These are phyloP conservation scores for Patiria pectinifera DNA, from an alignment of 53 echinoderm and acorn worm genomes.

Conservation along the genomic window DNA sequence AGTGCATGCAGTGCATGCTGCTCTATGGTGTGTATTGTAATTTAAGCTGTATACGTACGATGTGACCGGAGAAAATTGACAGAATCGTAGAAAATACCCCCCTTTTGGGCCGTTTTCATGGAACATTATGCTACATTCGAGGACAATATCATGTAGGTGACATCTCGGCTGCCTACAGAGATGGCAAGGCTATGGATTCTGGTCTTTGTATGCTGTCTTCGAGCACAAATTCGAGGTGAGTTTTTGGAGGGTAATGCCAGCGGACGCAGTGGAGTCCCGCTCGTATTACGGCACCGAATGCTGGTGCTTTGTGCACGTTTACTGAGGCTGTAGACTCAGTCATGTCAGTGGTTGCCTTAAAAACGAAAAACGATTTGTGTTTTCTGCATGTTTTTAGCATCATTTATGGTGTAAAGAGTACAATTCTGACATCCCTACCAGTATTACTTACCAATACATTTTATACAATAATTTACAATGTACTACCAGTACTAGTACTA, in stretches of 20 bases:
- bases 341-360: no score
- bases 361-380: no score
- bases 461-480: no score
- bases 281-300: background rate
- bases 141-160: conserved; percentile 76
- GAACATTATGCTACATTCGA: conserved; percentile 59
- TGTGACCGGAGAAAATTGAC: conserved; percentile 5
- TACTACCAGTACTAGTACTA: no score
- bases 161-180: conserved; percentile 78
- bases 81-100: background rate
- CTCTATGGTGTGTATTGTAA: background rate
- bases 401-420: no score
- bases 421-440: no score
- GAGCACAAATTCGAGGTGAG: conserved; percentile 88
- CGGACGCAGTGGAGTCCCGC: background rate
- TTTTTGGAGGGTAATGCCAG: conserved; percentile 9
- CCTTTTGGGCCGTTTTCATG: conserved; percentile 23
- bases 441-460: no score
- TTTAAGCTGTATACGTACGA: background rate
- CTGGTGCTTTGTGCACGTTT: conserved; percentile 53
- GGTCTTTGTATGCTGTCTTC: conserved; percentile 80
- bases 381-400: no score
- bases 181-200: conserved; percentile 85
- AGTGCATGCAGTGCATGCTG: background rate
- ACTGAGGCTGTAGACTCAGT: no score